Conservation (phyloP, 1,140 invertebrate species). For the Dendroctonus ponderosae region DNA sequence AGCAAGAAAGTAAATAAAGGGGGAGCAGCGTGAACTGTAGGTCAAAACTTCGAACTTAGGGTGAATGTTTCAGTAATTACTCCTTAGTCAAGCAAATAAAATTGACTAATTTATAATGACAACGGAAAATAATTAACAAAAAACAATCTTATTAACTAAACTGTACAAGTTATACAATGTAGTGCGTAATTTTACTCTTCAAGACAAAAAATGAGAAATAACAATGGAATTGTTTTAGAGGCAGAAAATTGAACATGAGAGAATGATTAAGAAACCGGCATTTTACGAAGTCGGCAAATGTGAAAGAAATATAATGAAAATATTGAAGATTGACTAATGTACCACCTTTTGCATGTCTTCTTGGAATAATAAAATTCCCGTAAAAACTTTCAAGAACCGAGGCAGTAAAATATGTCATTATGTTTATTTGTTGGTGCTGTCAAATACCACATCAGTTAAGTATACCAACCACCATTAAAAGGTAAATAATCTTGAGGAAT, state of each 20-base stretch:
- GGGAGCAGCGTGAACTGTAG: slow-evolving; percentile 1
- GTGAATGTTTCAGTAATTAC: no score
- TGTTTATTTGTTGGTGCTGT: slow-evolving; percentile 6
- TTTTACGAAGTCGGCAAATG: slow-evolving; percentile 3
- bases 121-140: no score
- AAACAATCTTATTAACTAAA: no score
- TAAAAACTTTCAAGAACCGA: slow-evolving; percentile 5
- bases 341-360: slow-evolving; percentile 10
- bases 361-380: slow-evolving; percentile 9
- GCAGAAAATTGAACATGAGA: no score
- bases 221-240: no score
- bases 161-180: no score
- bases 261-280: no score
- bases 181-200: no score
- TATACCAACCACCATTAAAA: slow-evolving; percentile 5
- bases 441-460: slow-evolving; percentile 10
- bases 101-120: no score
- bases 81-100: no score
- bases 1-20: slow-evolving; percentile 10
- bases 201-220: no score
- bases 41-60: background rate
- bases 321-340: slow-evolving; percentile 8
- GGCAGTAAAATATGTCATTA: slow-evolving; percentile 16
- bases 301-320: slow-evolving; percentile 13
- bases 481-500: slow-evolving; percentile 11